Conservation (phyloP, 1,140 invertebrate genomes). For the Papilio glaucus region DNA sequence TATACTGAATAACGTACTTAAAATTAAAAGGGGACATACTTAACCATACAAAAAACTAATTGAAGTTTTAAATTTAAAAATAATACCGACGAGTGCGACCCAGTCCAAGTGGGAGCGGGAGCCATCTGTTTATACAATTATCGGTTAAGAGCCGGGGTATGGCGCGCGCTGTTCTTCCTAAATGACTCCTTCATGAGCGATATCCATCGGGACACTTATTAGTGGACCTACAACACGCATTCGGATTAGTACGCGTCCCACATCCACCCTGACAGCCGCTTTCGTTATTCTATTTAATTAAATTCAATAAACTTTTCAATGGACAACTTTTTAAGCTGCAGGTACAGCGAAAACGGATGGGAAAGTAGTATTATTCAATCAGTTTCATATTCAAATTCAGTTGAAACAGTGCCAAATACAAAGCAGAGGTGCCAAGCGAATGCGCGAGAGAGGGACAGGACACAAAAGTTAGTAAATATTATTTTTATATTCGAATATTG, state of each 20-base stretch:
- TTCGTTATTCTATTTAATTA: background rate
- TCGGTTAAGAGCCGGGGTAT: constrained; percentile 75
- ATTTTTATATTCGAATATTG: background rate
- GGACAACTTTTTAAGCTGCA: constrained; percentile 59
- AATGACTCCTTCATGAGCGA: constrained; percentile 79
- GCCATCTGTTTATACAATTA: constrained; percentile 83
- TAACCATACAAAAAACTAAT: background rate
- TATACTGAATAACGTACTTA: background rate
- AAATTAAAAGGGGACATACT: background rate
- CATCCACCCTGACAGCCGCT: constrained; percentile 44
- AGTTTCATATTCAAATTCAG: constrained; percentile 48
- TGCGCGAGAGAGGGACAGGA: constrained; percentile 88
- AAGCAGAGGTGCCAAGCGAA: constrained; percentile 88
- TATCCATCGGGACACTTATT: constrained; percentile 69
- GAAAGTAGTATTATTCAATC: constrained; percentile 50
- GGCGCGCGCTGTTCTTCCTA: constrained; percentile 81
- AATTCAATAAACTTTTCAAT: constrained; percentile 40
- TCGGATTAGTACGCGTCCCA: constrained; percentile 65
- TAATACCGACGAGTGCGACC: constrained; percentile 48
- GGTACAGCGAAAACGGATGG: constrained; percentile 65
- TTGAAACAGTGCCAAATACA: constrained; percentile 53
- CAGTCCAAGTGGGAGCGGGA: constrained; percentile 61
- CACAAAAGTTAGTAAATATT: constrained; percentile 87
- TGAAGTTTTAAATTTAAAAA: constrained; percentile 1
- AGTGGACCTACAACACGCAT: constrained; percentile 53